Evolutionary conservation across 2,888 invertebrate species (phyloP), one percentile per base, ranked within the genome.

Genomic region (Trilocha varians): DNA sequence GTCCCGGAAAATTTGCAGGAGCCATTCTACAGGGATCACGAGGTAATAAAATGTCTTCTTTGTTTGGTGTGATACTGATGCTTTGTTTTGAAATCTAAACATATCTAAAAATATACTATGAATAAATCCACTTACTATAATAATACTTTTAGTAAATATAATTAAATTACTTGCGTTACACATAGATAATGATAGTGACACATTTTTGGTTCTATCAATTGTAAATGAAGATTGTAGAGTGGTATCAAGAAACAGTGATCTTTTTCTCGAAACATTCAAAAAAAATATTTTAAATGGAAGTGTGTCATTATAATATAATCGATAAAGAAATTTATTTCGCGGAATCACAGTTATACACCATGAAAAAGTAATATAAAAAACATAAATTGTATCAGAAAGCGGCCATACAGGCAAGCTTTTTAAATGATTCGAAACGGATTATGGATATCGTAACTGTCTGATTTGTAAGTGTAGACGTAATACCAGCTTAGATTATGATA

Each of bases 11-110:
- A 97, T 80, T 89, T 97, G 53, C 91, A 90, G 72, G 97, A 97
- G 77, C 97, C 97, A 47, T 97, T 97, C 85, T 98, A 97, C 83
- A 90, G 93, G 71, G 97, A 97, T 87, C 94, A 95, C 86, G 96
- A 97, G 91, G 97, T 94, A 74, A 87, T 70, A n/a, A n/a, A n/a
- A n/a, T n/a, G n/a, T n/a, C n/a, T n/a, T n/a, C 11, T 25, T 25
- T 3, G 3, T 25, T 9, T 11, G 25, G 6, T 9, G 5, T 18
- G 18, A 18, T 18, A 18, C 8, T 18, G n/a, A n/a, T n/a, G n/a
- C n/a, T n/a, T n/a, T n/a, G n/a, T n/a, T n/a, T n/a, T n/a, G n/a
- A n/a, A n/a, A n/a, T n/a, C n/a, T n/a, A n/a, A n/a, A n/a, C n/a
- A n/a, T n/a, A n/a, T n/a, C n/a, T n/a, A n/a, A n/a, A n/a, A n/a